These are phyloP conservation scores for Chloroclystis v-ata DNA, from an alignment of 2,888 invertebrate genomes.

Conservation along the genomic window DNA sequence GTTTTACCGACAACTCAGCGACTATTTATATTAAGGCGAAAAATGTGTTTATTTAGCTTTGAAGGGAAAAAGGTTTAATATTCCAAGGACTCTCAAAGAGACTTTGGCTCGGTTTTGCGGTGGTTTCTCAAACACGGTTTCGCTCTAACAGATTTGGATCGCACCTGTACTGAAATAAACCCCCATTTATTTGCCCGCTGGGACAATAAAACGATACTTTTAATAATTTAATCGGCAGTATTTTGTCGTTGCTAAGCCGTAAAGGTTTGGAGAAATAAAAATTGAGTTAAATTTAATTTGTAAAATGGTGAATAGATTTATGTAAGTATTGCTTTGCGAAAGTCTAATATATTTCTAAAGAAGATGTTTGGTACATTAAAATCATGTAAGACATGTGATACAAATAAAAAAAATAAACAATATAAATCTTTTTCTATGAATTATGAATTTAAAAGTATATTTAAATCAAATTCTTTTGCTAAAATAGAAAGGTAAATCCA, in stretches of 20 bases:
- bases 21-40: not conserved
- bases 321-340: no score
- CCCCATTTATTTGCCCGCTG: conserved; percentile 18
- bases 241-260: conserved; percentile 5
- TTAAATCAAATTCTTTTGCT: no score
- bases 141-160: conserved; percentile 15
- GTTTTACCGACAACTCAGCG: not conserved
- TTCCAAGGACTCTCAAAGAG: conserved; percentile 21
- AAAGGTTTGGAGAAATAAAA: no score
- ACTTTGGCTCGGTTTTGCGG: conserved; percentile 4
- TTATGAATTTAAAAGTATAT: no score
- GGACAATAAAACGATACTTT: conserved; percentile 23
- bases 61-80: conserved; percentile 23
- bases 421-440: no score
- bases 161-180: conserved; percentile 23
- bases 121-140: conserved; percentile 22
- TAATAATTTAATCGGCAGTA: conserved; percentile 19
- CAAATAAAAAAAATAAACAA: no score
- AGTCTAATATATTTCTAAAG: no score
- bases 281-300: no score
- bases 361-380: no score
- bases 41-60: conserved; percentile 4
- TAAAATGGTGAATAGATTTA: no score
- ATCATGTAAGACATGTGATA: no score
- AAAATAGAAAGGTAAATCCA: no score